Conservation (phyloP, 2,888 invertebrate genomes). For the Pinctada fucata region DNA sequence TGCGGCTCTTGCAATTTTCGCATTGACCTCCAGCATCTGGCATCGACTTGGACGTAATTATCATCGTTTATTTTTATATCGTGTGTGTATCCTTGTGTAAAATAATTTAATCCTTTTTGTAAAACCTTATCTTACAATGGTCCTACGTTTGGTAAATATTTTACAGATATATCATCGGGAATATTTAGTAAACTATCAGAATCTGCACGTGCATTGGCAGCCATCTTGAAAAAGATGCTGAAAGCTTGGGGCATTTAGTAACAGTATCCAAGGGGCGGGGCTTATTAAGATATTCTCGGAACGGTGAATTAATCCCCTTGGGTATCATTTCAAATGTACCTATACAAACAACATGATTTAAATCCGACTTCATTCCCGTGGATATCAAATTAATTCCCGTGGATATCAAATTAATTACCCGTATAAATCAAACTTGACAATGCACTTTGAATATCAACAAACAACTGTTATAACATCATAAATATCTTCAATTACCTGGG, state of each 20-base stretch:
- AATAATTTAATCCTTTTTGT: constrained; percentile 5
- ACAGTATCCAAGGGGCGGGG: constrained; percentile 3
- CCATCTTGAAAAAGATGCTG: constrained; percentile 1
- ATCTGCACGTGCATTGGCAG: background rate
- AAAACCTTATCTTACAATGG: background rate
- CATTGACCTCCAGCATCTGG: constrained; percentile 32
- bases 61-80: background rate
- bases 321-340: too few species aligned
- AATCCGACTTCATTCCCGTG: too few species aligned
- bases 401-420: too few species aligned
- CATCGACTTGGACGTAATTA: background rate
- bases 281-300: background rate
- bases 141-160: constrained; percentile 2
- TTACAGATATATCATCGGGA: constrained; percentile 7
- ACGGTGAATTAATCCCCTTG: too few species aligned
- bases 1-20: constrained; percentile 1
- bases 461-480: too few species aligned
- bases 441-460: too few species aligned
- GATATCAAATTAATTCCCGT: too few species aligned
- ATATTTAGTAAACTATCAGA: background rate
- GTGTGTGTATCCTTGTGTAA: constrained; percentile 7
- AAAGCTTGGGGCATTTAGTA: background rate
- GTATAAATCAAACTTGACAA: too few species aligned
- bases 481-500: too few species aligned
- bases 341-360: too few species aligned